Percentiles rank a stretch among this genome's conserved stretches.
Conservation (phyloP, 2,888 invertebrate species). For the Cheilosia scutellata region DNA sequence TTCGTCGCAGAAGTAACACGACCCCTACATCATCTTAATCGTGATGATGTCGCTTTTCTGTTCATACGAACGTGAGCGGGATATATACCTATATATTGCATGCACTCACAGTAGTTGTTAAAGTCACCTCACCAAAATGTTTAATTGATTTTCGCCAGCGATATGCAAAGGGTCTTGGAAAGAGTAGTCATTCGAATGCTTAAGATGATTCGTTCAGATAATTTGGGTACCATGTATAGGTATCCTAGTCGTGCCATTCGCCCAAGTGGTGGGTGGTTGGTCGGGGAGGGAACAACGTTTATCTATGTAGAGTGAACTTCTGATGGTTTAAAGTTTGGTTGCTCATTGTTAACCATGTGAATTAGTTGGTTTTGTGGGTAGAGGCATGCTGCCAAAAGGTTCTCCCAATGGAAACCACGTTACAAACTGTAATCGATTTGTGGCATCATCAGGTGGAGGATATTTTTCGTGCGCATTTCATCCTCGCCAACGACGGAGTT, state of each 20-base stretch:
- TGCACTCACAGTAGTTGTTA: neutral
- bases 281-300: slow-evolving; percentile 6
- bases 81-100: neutral
- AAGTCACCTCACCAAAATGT: slow-evolving; percentile 17
- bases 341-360: slow-evolving; percentile 46
- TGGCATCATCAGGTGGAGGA: slow-evolving; percentile 64
- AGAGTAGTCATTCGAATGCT: slow-evolving; percentile 32
- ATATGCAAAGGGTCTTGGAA: slow-evolving; percentile 37
- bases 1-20: slow-evolving; percentile 6
- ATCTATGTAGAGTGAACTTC: slow-evolving; percentile 56
- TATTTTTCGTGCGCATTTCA: slow-evolving; percentile 28
- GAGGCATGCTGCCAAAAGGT: slow-evolving; percentile 47
- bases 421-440: slow-evolving; percentile 74
- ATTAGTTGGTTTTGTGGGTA: slow-evolving; percentile 52
- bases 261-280: neutral
- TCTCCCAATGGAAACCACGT: slow-evolving; percentile 44
- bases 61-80: slow-evolving; percentile 12
- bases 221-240: slow-evolving; percentile 33
- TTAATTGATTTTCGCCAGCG: slow-evolving; percentile 66
- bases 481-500: slow-evolving; percentile 31
- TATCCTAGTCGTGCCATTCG: slow-evolving; percentile 20
- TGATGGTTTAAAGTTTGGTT: slow-evolving; percentile 43
- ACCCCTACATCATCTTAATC: slow-evolving; percentile 25
- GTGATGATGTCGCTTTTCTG: slow-evolving; percentile 31
- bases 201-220: slow-evolving; percentile 63